Base-by-base conservation (phyloP, 2,888 invertebrate genomes). In the Drosophila eohydei region DNA sequence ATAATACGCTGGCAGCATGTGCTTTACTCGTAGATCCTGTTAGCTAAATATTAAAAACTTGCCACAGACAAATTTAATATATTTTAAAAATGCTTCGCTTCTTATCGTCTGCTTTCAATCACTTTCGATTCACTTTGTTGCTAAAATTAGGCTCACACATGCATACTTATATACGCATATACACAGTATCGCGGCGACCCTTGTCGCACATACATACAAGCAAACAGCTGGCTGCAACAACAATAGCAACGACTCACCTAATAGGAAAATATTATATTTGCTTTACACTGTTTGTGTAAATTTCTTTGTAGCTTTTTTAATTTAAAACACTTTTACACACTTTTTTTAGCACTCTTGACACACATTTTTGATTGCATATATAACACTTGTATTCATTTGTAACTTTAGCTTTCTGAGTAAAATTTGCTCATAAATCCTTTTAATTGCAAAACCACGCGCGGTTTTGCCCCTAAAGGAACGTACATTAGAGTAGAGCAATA, bases 191-290 rank as follows among this genome's bases (percentile, higher is more conserved):
- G 40, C 41, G 32, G 50, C 63, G 66, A 71, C 67, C 76, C 75
- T 71, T 72, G 73, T 56, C 63, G 51, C 34, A 64, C 41, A 55
- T 70, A 79, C 70, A 80, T 54, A 77, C 74, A 58, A 70, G 56
- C 71, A 85, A 84, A 88, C 83, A 84, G 88, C 84, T 84, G 84
- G 81, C 66, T 72, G 63, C 71, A 77, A 67, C 71, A 77, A 56
- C 65, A 86, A 69, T 60, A 62, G 55, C 38, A 76, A 48, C 40
- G 50, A 74, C 84, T 82, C 78, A 84, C 88, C 86, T 59, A 74
- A 70, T 71, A 70, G 48, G 64, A 88, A 85, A 80, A 74, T 78
- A 80, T 72, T 70, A 43, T 48, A 59, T 68, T 38, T 38, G 32
- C 46, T 41, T 46, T 40, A 40, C 14, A 51, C 32, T 50, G 41